These are phyloP conservation scores for Natrix natrix DNA, from an alignment of 2,797 vertebrate genomes.

Conservation along the genomic window DNA sequence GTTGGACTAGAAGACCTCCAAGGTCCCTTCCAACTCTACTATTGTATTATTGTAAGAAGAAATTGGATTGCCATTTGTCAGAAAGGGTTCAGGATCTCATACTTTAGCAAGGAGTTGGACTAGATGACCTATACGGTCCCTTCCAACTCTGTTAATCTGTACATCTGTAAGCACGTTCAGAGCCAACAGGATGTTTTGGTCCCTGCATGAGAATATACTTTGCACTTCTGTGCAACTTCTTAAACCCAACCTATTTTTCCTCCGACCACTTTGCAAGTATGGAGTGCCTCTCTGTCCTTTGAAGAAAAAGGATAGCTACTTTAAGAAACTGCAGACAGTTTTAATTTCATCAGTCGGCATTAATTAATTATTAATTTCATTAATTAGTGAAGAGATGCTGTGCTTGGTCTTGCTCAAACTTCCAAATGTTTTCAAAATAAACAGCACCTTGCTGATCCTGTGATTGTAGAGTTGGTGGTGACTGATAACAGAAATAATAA, in stretches of 20 bases:
- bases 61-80: no score
- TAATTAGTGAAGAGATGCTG: not conserved
- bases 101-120: no score
- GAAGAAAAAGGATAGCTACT: not conserved
- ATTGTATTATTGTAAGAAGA: no score
- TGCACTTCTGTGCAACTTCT: not conserved
- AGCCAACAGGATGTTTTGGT: not conserved
- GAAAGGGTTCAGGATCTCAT: no score
- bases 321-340: not conserved
- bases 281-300: not conserved
- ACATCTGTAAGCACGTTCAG: not conserved
- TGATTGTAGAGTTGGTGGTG: not conserved
- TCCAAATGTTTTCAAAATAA: not conserved
- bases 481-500: not conserved
- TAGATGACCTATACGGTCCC: no score
- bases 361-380: not conserved
- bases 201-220: not conserved
- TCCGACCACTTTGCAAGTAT: not conserved
- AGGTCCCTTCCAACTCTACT: no score
- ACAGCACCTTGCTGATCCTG: not conserved
- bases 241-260: not conserved
- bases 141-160: no score
- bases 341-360: no score
- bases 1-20: no score
- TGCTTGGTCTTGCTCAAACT: not conserved